Base-by-base conservation (phyloP, 2,888 invertebrate genomes). In the Hipparchia sbordonii region DNA sequence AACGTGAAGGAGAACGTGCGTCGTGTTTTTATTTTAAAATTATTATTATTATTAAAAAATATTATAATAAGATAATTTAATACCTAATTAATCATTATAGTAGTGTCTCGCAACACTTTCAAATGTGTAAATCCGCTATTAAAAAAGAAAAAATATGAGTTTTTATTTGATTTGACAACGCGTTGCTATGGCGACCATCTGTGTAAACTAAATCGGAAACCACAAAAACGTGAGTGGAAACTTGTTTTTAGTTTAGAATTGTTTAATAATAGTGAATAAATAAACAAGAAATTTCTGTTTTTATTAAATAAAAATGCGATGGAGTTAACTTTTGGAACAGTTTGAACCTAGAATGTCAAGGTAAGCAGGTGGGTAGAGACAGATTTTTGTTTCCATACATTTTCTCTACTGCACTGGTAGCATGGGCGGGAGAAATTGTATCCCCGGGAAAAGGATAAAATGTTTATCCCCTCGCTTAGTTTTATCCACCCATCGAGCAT, bases 341-440 rank as follows among this genome's bases (percentile, higher is more conserved):
- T n/a, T n/a, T n/a, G n/a, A n/a, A n/a, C n/a, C n/a, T n/a, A n/a
- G 9, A 39, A 61, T 61, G 60, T 61, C 60, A 61, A 61, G 60
- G 60, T 61, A 61, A 61, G 39, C 5, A 39, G 39, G 39, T 39
- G 5, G 39, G 39, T 39, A 39, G 0, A 23, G 39, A 60, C 39
- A 61, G n/a, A 61, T 39, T 61, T n/a, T 61, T 61, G 13, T 23
- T 23, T 56, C 57, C 8, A 23, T 13, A 57, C 23, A 13, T 13
- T 13, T 57, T 13, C 23, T 7, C 23, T 57, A 23, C 8, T 57
- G 39, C n/a, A n/a, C 23, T 23, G 23, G 23, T 23, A 23, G 23
- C 23, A 23, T 23, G 23, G 23, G 23, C 23, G 23, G 23, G 23
- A 23, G 23, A 23, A 23, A 23, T 23, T 23, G 0, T 23, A 23